These are phyloP conservation scores for Scyliorhinus canicula DNA, from an alignment of 2,797 vertebrate species.

Conservation along the genomic window DNA sequence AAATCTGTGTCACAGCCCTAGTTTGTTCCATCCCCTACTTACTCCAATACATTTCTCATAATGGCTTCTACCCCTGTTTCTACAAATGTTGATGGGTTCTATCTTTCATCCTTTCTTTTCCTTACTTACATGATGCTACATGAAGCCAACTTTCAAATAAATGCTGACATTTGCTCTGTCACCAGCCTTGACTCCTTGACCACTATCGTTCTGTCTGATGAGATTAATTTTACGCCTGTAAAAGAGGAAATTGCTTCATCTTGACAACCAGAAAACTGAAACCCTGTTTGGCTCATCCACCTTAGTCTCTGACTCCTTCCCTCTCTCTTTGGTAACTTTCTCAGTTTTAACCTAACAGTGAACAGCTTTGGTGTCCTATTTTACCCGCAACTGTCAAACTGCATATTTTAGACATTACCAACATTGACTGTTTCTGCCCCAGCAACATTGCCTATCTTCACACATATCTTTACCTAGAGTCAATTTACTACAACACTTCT, in stretches of 20 bases:
- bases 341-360: background rate
- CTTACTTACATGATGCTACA: background rate
- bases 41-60: background rate
- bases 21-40: background rate
- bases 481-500: background rate
- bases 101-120: background rate
- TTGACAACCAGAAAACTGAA: background rate
- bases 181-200: background rate
- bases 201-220: background rate
- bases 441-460: background rate
- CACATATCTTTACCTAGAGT: background rate
- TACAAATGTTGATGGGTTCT: background rate
- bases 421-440: background rate
- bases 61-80: background rate
- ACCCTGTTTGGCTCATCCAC: background rate
- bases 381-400: background rate
- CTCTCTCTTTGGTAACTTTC: background rate
- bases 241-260: background rate
- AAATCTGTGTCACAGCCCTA: background rate
- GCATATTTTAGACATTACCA: background rate
- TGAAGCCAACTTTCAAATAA: background rate
- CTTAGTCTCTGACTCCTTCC: background rate
- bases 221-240: background rate
- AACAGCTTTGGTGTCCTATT: background rate
- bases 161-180: background rate